Evolutionary conservation across 2,797 vertebrate species (phyloP), one percentile per base, ranked within the genome.

Genomic region (Falco biarmicus): DNA sequence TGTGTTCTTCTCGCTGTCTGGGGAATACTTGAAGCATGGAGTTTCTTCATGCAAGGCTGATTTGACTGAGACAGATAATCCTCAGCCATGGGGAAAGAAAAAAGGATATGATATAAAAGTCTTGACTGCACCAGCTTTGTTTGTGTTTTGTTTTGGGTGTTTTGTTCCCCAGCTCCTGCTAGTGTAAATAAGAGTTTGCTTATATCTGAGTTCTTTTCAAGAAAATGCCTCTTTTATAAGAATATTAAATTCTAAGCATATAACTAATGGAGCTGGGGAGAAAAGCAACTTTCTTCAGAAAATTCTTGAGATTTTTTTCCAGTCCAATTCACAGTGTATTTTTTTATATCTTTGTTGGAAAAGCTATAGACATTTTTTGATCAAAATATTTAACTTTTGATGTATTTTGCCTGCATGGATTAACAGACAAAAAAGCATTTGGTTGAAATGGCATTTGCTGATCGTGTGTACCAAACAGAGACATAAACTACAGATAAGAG

Each of bases 381-480:
- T 82, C 19, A 79, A 84, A 94, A 77, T 84, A 77, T 93, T 92
- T 91, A 94, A 65, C 54, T 94, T 90, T 13, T 45, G 28, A 39
- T 41, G 31, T 39, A 25, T 93, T 82, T 79, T 81, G 22, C 68
- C 65, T 90, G 57, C 41, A 43, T 65, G 63, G 25, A 87, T 80
- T 84, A 84, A 61, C 34, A 77, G 34, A 26, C 11, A 65, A 78
- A 73, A 84, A 78, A 60, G 6, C 51, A 66, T 84, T 95, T 73
- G 43, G 26, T 34, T 79, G 78, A 82, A 89, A 66, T 25, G 15
- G 9, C n/a, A 74, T 84, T 87, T 84, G 37, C 63, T 79, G 43
- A 82, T 64, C 12, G 1, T 8, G 15, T n/a, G 39, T 63, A 82
- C 20, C 56, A 73, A 69, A 45, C 28, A 65, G 31, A 75, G 64